A percentile compares a stretch with the other conserved stretches of the same genome.
Conservation (phyloP, 35 echinoderm and acorn worm species). For the Lytechinus pictus region DNA sequence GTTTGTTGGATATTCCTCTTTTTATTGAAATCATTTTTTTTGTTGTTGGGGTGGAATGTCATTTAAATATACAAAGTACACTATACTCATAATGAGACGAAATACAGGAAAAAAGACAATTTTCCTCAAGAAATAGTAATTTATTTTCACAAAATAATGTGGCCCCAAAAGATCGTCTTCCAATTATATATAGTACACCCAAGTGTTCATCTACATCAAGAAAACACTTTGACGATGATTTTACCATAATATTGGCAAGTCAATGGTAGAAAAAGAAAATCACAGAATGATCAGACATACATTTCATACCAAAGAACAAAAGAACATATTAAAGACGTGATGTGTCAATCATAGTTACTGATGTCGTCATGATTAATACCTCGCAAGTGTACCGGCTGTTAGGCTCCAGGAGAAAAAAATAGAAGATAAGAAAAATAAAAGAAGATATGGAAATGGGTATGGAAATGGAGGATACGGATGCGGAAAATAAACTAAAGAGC, state of each 20-base stretch:
- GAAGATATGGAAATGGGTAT: too few species aligned
- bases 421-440: too few species aligned
- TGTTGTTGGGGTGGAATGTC: too few species aligned
- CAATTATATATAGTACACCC: constrained; percentile 35
- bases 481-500: too few species aligned
- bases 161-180: constrained; percentile 17
- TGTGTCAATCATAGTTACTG: too few species aligned
- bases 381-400: too few species aligned
- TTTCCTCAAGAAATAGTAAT: constrained; percentile 40
- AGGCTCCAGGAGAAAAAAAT: too few species aligned
- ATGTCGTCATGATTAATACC: too few species aligned
- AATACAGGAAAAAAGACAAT: background rate
- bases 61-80: background rate
- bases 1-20: too few species aligned
- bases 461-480: too few species aligned
- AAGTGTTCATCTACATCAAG: constrained; percentile 18
- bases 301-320: background rate
- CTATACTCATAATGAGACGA: background rate
- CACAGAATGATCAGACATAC: background rate
- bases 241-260: background rate
- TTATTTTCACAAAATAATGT: background rate
- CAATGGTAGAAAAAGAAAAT: background rate
- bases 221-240: background rate
- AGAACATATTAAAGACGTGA: background rate
- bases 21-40: too few species aligned